Conservation (phyloP, 2,888 invertebrate species). For the Apamea anceps region DNA sequence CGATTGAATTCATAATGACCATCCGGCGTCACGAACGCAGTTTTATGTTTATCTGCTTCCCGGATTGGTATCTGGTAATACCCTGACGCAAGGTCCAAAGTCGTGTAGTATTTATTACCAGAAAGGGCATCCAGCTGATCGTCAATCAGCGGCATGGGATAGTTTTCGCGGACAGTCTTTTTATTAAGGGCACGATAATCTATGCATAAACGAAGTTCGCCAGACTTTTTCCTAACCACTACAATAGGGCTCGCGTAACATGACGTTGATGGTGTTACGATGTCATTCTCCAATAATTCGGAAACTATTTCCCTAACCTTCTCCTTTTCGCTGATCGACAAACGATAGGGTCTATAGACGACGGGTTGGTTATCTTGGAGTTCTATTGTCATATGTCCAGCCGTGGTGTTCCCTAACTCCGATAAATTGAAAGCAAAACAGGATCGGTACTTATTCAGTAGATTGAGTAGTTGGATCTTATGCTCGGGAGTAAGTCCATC, state of each 20-base stretch:
- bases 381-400: constrained; percentile 56
- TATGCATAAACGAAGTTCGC: constrained; percentile 8
- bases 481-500: neutral
- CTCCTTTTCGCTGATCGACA: constrained; percentile 57
- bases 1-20: too few species aligned
- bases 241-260: neutral
- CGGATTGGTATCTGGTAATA: too few species aligned
- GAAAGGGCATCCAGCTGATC: too few species aligned
- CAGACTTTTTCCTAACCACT: neutral
- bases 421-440: constrained; percentile 22
- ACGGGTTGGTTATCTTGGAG: constrained; percentile 39
- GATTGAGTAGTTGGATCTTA: neutral
- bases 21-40: too few species aligned
- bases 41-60: too few species aligned
- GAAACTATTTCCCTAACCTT: constrained; percentile 29
- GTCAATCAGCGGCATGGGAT: too few species aligned
- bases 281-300: constrained; percentile 5
- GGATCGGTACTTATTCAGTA: constrained; percentile 11
- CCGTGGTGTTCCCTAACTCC: constrained; percentile 59
- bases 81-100: too few species aligned
- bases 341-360: neutral
- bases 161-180: neutral
- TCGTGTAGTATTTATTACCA: too few species aligned
- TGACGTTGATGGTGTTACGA: constrained; percentile 3
- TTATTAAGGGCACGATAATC: constrained; percentile 13